Conservation (phyloP, 2,888 invertebrate genomes). For the Nowickia ferox region DNA sequence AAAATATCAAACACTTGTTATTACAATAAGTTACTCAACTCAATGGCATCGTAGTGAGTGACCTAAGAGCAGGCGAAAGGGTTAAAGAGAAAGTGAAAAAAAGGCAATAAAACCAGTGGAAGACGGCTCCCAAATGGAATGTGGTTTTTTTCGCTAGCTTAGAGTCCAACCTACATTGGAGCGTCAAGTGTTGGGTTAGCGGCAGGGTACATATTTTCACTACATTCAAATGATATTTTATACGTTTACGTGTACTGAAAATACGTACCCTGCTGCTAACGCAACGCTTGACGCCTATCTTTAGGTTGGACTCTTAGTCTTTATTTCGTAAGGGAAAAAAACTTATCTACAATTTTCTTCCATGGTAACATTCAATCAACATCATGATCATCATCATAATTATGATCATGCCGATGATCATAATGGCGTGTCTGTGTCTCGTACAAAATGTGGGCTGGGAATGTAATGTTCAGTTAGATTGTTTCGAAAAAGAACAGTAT, state of each 20-base stretch:
- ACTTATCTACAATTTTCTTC: slow-evolving; percentile 6
- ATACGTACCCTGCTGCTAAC: too few relatives aligned
- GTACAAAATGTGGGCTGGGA: slow-evolving; percentile 55
- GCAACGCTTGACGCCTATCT: too few relatives aligned
- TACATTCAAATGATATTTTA: too few relatives aligned
- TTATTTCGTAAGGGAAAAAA: background rate
- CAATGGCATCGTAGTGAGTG: slow-evolving; percentile 19
- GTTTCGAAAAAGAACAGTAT: slow-evolving; percentile 47
- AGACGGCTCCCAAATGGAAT: slow-evolving; percentile 38
- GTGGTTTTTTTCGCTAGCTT: slow-evolving; percentile 6
- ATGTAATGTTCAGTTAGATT: slow-evolving; percentile 60
- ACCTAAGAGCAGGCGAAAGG: slow-evolving; percentile 36
- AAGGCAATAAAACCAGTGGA: slow-evolving; percentile 28
- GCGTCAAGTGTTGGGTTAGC: too few relatives aligned
- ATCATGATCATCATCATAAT: slow-evolving; percentile 25
- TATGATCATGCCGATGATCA: background rate
- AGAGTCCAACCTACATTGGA: too few relatives aligned
- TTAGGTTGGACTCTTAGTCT: too few relatives aligned
- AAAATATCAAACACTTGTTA: slow-evolving; percentile 6
- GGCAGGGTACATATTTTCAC: too few relatives aligned
- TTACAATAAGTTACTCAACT: slow-evolving; percentile 7
- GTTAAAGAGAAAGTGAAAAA: slow-evolving; percentile 66
- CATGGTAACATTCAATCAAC: slow-evolving; percentile 15
- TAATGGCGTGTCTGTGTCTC: background rate
- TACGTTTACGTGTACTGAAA: too few relatives aligned